phyloP scores from a whole-genome alignment of 2,888 invertebrate genomes.

The Allacma fusca region DNA sequence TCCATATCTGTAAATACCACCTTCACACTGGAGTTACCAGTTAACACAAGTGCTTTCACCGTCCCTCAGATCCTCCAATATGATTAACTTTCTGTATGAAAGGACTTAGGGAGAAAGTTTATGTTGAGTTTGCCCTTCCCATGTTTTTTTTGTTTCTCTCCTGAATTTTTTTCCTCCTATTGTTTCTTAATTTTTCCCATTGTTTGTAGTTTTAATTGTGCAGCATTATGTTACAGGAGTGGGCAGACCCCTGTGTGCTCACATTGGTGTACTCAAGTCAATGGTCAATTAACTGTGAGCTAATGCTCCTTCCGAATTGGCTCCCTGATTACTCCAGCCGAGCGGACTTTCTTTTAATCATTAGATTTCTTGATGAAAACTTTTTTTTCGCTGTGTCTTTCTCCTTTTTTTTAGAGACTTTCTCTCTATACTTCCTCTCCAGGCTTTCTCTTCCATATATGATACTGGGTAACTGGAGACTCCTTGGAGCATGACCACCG shows the following conservation, averaged over 20 bases:
- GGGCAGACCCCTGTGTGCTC: background rate
- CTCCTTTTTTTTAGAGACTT: background rate
- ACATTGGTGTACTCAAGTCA: constrained; percentile 2
- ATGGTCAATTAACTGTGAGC: constrained; percentile 39
- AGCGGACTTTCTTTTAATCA: constrained; percentile 27
- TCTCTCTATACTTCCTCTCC: background rate
- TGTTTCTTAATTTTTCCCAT: no score
- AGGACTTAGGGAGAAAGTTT: no score
- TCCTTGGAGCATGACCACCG: no score
- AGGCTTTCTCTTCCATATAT: background rate
- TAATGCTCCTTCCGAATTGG: constrained; percentile 26
- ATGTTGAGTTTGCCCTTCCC: no score
- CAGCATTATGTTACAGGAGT: background rate
- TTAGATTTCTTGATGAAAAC: constrained; percentile 13
- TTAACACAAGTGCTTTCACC: no score
- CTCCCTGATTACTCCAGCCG: background rate
- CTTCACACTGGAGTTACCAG: no score
- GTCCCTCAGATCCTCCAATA: no score
- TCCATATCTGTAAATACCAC: no score
- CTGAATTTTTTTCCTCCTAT: no score
- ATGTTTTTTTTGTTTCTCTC: no score
- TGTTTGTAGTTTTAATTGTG: no score
- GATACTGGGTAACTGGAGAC: background rate
- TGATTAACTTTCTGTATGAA: no score
- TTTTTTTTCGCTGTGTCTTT: background rate